phyloP scores from a whole-genome alignment of 2,113 vertebrate species.

The Amphiprion percula region DNA sequence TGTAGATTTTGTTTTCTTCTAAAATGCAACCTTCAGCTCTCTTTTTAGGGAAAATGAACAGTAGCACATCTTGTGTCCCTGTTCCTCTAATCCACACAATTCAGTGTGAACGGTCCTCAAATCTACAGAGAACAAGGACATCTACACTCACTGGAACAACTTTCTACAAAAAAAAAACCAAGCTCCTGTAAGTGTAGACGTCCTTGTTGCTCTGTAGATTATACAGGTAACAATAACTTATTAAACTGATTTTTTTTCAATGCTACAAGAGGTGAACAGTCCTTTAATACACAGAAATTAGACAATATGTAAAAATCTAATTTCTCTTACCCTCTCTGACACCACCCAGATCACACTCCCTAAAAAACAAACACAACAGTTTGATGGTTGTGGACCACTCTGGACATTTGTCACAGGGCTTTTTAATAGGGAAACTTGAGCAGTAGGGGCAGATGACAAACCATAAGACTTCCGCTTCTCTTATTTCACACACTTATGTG shows the following conservation, averaged over 20 bases:
- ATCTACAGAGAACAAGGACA: no score
- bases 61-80: no score
- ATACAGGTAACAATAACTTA: background rate
- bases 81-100: no score
- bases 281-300: constrained; percentile 7
- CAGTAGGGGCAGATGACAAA: constrained; percentile 48
- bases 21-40: no score
- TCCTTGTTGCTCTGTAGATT: background rate
- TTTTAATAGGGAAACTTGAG: constrained; percentile 52
- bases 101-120: no score
- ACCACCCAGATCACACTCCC: background rate
- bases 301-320: constrained; percentile 22
- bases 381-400: background rate
- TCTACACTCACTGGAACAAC: no score
- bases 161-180: no score
- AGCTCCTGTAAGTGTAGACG: no score
- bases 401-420: constrained; percentile 42
- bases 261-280: background rate
- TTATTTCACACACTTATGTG: constrained; percentile 76
- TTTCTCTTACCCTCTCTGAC: constrained; percentile 30
- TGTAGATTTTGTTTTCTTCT: no score
- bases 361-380: constrained; percentile 44
- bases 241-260: background rate
- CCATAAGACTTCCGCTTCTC: constrained; percentile 71
- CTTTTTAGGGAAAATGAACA: no score